A percentile compares a stretch with the other conserved stretches of the same genome.
These are phyloP conservation scores for Puffinus mauretanicus DNA, from an alignment of 2,113 vertebrate species.

Conservation along the genomic window DNA sequence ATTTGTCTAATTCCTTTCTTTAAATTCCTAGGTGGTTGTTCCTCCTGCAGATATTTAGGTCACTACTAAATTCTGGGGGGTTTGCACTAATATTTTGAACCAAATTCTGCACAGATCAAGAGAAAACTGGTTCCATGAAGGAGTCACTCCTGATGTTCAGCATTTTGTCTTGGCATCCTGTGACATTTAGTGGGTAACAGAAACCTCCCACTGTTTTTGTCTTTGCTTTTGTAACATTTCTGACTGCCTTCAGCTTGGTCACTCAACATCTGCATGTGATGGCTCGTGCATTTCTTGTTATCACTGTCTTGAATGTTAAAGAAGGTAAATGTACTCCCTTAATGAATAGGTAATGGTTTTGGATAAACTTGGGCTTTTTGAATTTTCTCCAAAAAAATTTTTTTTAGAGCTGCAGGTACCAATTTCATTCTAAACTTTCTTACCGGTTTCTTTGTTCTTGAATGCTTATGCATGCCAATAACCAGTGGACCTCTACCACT, in stretches of 20 bases:
- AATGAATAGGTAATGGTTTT: neutral
- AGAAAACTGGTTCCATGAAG: neutral
- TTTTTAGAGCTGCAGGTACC: neutral
- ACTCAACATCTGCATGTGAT: neutral
- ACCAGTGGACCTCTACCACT: neutral
- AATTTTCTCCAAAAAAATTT: neutral
- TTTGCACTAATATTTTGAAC: neutral
- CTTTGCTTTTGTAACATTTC: neutral
- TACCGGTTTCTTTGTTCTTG: neutral
- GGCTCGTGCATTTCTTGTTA: neutral
- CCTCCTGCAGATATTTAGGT: neutral
- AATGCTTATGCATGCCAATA: neutral
- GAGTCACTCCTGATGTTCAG: neutral
- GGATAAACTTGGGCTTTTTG: neutral
- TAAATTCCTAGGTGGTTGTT: neutral
- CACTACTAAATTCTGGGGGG: neutral
- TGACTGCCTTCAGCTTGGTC: neutral
- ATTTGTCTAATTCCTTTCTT: neutral
- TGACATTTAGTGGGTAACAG: neutral
- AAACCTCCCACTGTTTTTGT: neutral
- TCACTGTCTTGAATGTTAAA: neutral
- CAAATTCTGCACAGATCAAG: neutral
- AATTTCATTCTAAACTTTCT: neutral
- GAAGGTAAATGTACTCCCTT: neutral
- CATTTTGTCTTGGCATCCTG: neutral